phyloP scores from a whole-genome alignment of 2,888 invertebrate genomes.

The Lepidonotus clava region DNA sequence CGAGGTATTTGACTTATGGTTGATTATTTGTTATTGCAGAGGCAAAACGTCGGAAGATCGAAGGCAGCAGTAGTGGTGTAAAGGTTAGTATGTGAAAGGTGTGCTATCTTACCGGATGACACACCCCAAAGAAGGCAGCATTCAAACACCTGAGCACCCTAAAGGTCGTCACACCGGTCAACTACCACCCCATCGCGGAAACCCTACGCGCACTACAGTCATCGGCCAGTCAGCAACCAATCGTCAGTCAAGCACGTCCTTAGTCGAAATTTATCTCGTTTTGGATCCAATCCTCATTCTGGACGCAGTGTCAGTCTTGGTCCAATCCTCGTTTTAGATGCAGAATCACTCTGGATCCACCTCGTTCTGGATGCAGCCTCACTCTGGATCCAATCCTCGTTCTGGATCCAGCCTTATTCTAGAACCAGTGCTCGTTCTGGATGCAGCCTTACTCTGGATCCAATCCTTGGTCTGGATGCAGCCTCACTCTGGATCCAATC shows the following conservation, averaged over 20 bases:
- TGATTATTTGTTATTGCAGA: constrained; percentile 37
- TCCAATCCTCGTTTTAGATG: not conserved
- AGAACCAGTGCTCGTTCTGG: too few species aligned
- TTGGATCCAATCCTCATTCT: not conserved
- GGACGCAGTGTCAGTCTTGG: not conserved
- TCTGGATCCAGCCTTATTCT: not conserved
- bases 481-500: not conserved
- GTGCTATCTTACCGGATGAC: constrained; percentile 36
- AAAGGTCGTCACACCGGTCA: not conserved
- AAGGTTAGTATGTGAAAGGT: constrained; percentile 60
- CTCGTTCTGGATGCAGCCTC: not conserved
- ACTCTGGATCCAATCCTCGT: not conserved
- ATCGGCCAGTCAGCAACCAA: not conserved
- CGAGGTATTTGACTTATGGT: too few species aligned
- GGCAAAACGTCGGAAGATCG: constrained; percentile 58
- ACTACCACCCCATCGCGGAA: not conserved
- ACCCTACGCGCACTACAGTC: not conserved
- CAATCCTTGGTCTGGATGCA: not conserved
- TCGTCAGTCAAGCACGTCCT: not conserved
- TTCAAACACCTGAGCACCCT: not conserved
- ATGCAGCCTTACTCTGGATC: not conserved
- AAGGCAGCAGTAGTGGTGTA: constrained; percentile 34
- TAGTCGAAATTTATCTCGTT: too few species aligned
- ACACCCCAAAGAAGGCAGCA: not conserved
- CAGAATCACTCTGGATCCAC: not conserved